phyloP scores from a whole-genome alignment of 2,888 invertebrate species.

The Lydus trimaculatus region DNA sequence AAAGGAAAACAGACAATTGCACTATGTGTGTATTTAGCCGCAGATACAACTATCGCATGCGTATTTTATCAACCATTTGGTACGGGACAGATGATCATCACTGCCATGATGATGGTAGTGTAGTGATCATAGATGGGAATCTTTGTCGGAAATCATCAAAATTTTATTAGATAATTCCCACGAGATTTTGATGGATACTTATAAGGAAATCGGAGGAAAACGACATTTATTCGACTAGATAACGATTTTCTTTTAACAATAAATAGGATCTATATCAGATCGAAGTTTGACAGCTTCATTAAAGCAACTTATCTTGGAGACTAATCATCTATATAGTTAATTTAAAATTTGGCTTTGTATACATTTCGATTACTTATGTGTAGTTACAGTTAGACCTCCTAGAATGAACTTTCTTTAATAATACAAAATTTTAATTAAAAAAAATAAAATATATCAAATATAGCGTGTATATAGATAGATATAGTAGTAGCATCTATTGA shows the following conservation, averaged over 20 bases:
- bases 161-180: neutral
- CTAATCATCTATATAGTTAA: conserved; percentile 5
- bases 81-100: neutral
- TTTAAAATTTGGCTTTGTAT: neutral
- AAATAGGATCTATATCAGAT: neutral
- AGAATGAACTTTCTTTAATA: conserved; percentile 1
- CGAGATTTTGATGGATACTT: neutral
- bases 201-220: neutral
- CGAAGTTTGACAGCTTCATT: conserved; percentile 8
- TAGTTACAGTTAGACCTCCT: conserved; percentile 8
- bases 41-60: neutral
- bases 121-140: neutral
- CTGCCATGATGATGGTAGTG: neutral
- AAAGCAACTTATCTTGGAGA: neutral
- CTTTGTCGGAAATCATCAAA: neutral
- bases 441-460: neutral
- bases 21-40: conserved; percentile 23
- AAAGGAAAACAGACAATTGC: conserved; percentile 41
- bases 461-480: neutral
- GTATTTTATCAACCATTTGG: neutral
- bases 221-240: neutral
- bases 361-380: conserved; percentile 4
- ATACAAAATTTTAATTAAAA: conserved; percentile 1
- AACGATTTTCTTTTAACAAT: neutral
- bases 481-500: neutral